phyloP scores from a whole-genome alignment of 2,113 vertebrate genomes.

The Lepus americanus region DNA sequence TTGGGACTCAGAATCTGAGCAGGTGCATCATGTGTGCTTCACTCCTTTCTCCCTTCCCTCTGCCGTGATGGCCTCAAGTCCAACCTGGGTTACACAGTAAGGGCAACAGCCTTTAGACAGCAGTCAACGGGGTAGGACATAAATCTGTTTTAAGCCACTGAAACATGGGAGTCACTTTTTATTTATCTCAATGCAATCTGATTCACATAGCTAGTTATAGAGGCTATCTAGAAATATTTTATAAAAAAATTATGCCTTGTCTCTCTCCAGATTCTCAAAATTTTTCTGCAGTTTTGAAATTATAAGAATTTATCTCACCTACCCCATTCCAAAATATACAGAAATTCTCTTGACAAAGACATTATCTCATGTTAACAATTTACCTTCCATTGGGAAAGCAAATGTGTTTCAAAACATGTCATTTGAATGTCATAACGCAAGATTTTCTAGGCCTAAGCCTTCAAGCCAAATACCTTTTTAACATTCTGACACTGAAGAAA shows the following conservation, averaged over 20 bases:
- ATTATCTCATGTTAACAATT: background rate
- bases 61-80: background rate
- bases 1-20: background rate
- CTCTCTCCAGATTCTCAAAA: background rate
- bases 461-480: background rate
- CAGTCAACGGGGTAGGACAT: background rate
- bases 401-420: background rate
- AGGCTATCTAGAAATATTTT: background rate
- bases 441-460: background rate
- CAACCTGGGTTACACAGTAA: background rate
- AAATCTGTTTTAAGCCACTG: background rate
- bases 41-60: no score
- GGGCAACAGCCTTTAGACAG: background rate
- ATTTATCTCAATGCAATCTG: background rate
- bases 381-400: conserved; percentile 18
- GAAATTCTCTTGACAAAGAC: background rate
- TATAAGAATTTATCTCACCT: conserved; percentile 46
- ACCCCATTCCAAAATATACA: background rate
- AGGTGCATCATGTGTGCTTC: no score
- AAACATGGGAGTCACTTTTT: background rate
- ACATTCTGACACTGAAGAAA: background rate
- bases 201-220: background rate
- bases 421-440: background rate
- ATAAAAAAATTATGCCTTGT: background rate
- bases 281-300: background rate